Percentiles rank a stretch among this genome's conserved stretches.
Conservation (phyloP, 1,140 invertebrate genomes). For the Phymorhynchus buccinoides region DNA sequence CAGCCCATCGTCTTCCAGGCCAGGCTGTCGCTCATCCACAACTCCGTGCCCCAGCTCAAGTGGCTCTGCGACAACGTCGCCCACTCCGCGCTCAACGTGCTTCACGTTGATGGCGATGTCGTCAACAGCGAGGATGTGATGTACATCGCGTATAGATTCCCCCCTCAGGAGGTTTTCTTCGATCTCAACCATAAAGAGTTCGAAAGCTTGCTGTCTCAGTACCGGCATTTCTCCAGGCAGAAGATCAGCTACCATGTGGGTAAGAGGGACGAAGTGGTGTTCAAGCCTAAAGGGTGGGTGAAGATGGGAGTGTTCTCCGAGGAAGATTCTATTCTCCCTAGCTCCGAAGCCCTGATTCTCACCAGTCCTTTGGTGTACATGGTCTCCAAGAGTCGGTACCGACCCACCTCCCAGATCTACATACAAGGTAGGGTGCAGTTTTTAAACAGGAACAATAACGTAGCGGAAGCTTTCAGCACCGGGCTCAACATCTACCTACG, state of each 20-base stretch:
- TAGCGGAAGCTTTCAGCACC: conserved; percentile 53
- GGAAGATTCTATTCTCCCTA: conserved; percentile 63
- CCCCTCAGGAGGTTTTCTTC: conserved; percentile 62
- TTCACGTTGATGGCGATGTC: conserved; percentile 54
- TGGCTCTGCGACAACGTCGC: conserved; percentile 69
- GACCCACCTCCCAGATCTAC: conserved; percentile 52
- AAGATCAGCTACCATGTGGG: conserved; percentile 57
- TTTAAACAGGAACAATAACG: conserved; percentile 57
- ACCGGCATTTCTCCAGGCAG: conserved; percentile 58
- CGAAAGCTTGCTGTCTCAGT: conserved; percentile 51
- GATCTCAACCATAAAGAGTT: conserved; percentile 59
- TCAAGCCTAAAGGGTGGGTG: conserved; percentile 65
- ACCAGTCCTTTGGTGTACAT: conserved; percentile 62
- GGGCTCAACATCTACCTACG: conserved; percentile 65
- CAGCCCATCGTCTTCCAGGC: conserved; percentile 87
- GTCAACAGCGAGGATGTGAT: conserved; percentile 58
- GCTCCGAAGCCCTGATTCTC: conserved; percentile 65
- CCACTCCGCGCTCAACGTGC: conserved; percentile 54
- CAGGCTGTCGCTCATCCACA: conserved; percentile 81
- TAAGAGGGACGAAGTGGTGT: conserved; percentile 61
- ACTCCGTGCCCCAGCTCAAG: conserved; percentile 76
- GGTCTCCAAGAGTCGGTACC: conserved; percentile 61
- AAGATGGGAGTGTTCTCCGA: conserved; percentile 69
- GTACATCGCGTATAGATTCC: conserved; percentile 65
- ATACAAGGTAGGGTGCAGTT: conserved; percentile 65